Base-by-base conservation (phyloP, 2,797 vertebrate species). In the Lophius americanus region DNA sequence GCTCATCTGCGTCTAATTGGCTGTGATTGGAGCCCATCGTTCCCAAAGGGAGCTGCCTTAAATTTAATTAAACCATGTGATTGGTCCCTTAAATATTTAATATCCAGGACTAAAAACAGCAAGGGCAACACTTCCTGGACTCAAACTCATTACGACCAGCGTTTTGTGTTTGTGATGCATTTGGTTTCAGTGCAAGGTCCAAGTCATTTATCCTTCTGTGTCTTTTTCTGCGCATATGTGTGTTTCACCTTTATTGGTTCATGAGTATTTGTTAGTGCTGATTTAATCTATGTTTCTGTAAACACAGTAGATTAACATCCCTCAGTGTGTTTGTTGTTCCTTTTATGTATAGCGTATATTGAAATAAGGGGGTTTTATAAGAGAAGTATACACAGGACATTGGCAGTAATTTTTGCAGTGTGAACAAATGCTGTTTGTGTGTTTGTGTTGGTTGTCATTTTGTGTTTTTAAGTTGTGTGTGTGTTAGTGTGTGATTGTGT, bases 81-180 rank as follows among this genome's bases (percentile, higher is more conserved):
- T 92, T 88, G 84, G 90, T 77, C 74, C 77, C 68, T 87, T 93
- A 89, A 93, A 93, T 93, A 91, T 92, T 91, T 93, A 88, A 94
- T 92, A 87, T 84, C 78, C 67, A 49, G 73, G 78, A 81, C 81
- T 83, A 85, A 89, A 89, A 90, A 90, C 88, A 89, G 75, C 79
- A 64, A 32, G 51, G 14, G 54, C 53, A 75, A 79, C 81, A 86
- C 86, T 87, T 89, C 83, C 86, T 85, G 85, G 79, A 86, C 80
- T 66, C 58, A 84, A 68, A 66, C 42, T 49, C 36, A 58, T 38
- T n/a, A 11, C 59, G 67, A 80, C 43, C 46, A 9, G 59, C 60
- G 51, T 38, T 49, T 12, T 68, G 48, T 59, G 23, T 61, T 42
- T 51, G 14, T 65, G 14, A 14, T 12, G 37, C 37, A 33, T 60